Evolutionary conservation across 2,888 invertebrate species (phyloP), one percentile per base, ranked within the genome.

Genomic region (Macrophya alboannulata): DNA sequence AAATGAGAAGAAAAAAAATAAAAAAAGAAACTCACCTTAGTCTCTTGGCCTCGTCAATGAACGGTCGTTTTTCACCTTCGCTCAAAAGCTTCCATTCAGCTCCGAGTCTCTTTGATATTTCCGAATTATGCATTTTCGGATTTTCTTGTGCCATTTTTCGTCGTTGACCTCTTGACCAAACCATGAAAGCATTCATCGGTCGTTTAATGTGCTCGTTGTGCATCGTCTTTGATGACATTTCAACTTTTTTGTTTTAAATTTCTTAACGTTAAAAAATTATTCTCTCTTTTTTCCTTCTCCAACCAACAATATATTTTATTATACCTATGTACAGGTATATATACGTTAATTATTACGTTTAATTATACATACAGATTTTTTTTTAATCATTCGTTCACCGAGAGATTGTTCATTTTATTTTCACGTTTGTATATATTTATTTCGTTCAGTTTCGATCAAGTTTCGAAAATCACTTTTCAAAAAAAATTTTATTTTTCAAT

Each of bases 161-260:
- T 86, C 98, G 94, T 93, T 98, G 98, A 8, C 97, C 98, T 51
- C 98, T 94, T 1, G 98, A 98, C 98, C 98, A 98, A 88, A 98
- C 98, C 98, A 98, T 98, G 94, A 98, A 98, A 4, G 98, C 98
- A 93, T 98, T 98, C 98, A 98, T 98, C 0, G 98, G 98, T 89
- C 98, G 95, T 94, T 99, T 99, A 90, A 99, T 98, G 93, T 98
- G 98, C 93, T 97, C 97, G 89, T 94, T 94, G 86, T 94, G 95
- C 86, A 94, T 93, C 86, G 94, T 92, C 88, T 94, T 94, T 76
- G 92, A 90, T 82, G 93, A 92, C 93, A 92, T 92, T 81, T 89
- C 88, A 87, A 88, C 85, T n/a, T 71, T 48, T 37, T 37, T n/a
- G 65, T 48, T 37, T 37, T n/a, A 31, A 31, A 43, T 17, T 10